phyloP scores from a whole-genome alignment of 2,113 vertebrate genomes.

The Vulpes ferrilata region DNA sequence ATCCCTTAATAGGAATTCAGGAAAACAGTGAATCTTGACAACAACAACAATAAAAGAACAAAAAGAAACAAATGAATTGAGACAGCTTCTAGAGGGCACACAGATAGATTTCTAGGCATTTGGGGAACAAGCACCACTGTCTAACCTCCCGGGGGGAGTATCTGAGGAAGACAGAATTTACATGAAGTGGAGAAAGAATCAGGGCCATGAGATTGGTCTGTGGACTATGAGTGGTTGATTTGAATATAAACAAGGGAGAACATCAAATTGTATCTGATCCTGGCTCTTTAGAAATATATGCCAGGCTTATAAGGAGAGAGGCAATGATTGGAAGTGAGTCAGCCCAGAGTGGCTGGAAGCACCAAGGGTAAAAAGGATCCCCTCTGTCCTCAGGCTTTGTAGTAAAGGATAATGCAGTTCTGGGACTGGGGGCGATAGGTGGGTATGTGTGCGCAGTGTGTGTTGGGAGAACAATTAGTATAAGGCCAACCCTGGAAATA shows the following conservation, averaged over 20 bases:
- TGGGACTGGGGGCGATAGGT: rapidly evolving
- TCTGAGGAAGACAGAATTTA: background rate
- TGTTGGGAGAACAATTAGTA: background rate
- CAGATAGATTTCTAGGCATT: background rate
- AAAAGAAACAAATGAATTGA: background rate
- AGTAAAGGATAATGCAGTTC: background rate
- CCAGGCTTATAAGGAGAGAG: background rate
- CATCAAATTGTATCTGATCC: background rate
- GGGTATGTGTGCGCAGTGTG: background rate
- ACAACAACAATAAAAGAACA: background rate
- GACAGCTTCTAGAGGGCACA: background rate
- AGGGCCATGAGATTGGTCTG: background rate
- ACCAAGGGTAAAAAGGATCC: background rate
- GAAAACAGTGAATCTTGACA: background rate
- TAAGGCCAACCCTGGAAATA: background rate
- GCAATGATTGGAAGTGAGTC: background rate
- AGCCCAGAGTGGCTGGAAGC: background rate
- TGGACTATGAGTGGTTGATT: background rate
- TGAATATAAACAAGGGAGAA: background rate
- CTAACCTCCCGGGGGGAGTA: background rate
- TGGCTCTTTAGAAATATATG: background rate
- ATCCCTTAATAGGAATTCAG: background rate
- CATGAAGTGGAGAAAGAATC: background rate
- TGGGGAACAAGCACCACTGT: background rate
- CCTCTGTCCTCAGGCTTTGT: background rate